These are phyloP conservation scores for Cryptocephalus moraei DNA, from an alignment of 2,888 invertebrate species.

Conservation along the genomic window DNA sequence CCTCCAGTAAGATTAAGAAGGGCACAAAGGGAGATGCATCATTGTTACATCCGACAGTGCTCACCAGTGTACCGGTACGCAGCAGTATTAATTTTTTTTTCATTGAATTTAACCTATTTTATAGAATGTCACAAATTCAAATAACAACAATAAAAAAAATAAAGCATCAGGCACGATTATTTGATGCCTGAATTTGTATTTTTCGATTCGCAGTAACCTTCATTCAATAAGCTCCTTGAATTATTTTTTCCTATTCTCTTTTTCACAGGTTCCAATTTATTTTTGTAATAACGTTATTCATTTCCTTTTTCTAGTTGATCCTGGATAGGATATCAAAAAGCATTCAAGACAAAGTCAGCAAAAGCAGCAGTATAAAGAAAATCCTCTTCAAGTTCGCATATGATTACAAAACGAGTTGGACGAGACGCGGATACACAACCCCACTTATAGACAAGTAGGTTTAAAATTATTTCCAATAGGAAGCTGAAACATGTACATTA, in stretches of 20 bases:
- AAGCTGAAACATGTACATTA: no score
- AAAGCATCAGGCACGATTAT: no score
- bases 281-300: no score
- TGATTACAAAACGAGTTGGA: slow-evolving; percentile 83
- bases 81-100: not conserved
- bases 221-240: no score
- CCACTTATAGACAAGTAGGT: slow-evolving; percentile 59
- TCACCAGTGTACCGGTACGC: slow-evolving; percentile 91
- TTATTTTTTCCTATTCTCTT: no score
- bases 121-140: no score
- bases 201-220: not conserved
- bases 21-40: slow-evolving; percentile 93
- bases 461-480: not conserved
- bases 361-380: slow-evolving; percentile 66
- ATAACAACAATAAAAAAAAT: no score
- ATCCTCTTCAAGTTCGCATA: slow-evolving; percentile 91
- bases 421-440: slow-evolving; percentile 70
- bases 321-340: slow-evolving; percentile 96
- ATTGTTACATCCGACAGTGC: slow-evolving; percentile 82
- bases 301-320: slow-evolving; percentile 57
- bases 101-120: no score
- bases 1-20: slow-evolving; percentile 90
- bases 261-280: not conserved
- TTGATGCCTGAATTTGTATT: no score
- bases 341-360: slow-evolving; percentile 86